Evolutionary conservation across 2,797 vertebrate species (phyloP), one percentile per base, ranked within the genome.

Genomic region (Tenualosa thibaudeaui): DNA sequence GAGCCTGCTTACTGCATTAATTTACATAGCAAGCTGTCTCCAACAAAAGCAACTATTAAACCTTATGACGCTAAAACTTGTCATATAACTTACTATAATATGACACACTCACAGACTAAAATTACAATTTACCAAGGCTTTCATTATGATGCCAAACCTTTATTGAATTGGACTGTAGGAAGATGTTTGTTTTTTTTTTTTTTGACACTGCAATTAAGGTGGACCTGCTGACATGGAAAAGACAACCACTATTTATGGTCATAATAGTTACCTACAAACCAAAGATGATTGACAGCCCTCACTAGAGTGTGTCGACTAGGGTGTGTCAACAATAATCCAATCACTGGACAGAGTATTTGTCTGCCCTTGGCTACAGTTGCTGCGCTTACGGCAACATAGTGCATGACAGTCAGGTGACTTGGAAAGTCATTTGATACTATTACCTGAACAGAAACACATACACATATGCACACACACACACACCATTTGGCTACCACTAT

Each of bases 401-500:
- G 68, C 68, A 75, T 40, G 68, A 26, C 13, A 26, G 37, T 75
- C 68, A 75, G 31, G 31, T 75, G 68, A 75, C 68, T 40, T 75
- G 13, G 24, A 75, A 75, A 75, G 68, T 75, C 68, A 75, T 75
- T 40, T 40, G 56, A 58, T 58, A 22, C 19, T 58, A 19, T 22
- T 58, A 58, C 56, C 56, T n/a, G 22, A 68, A 68, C 51, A 53
- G 51, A 53, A 13, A 51, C 8, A 51, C 8, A 10, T 31, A 71
- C 65, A 71, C 65, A 71, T 1, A 56, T 5, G 13, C 65, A 37
- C 65, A 71, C 31, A 1, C 65, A 37, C 65, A 71, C 31, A 1
- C 65, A 37, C 10, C 31, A 31, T 31, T 31, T n/a, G 43, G 43
- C 43, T 46, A 2, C 43, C 43, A 46, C 2, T n/a, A n/a, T n/a